Base-by-base conservation (phyloP, 2,888 invertebrate species). In the Pachliopta kotzebuea region DNA sequence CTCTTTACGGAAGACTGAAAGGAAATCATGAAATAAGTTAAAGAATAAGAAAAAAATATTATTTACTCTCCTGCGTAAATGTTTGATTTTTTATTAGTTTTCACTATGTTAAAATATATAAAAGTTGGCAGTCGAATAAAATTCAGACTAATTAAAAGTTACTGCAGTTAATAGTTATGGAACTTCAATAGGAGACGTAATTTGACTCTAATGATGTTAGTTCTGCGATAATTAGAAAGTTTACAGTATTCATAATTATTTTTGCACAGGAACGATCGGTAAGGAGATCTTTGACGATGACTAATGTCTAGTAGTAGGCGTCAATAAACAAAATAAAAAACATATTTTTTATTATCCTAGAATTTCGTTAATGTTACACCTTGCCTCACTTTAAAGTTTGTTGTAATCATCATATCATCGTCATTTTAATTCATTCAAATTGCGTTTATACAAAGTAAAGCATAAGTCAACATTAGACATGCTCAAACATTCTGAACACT, bases 61-160 rank as follows among this genome's bases (percentile, higher is more conserved):
- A 37, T 14, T 37, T 37, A 14, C 11, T 9, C 31, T 31, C 11
- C 31, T 37, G 11, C 2, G 37, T 14, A 37, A 37, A 37, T 37
- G 4, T 37, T 37, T 14, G 14, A 14, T 37, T 11, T 37, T 60
- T 60, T 42, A 54, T 42, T 42, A n/a, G 21, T n/a, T 45, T 31
- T 37, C 52, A 26, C 37, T 57, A 53, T 57, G 42, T 50, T 56
- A 52, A 62, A 62, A 63, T 58, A 52, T 23, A 50, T 56, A 42
- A 52, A 62, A 52, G 37, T 42, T 11, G 52, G 57, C 56, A 50
- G 53, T 42, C 56, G 37, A 62, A 62, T 62, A 57, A 57, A 57
- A 56, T 57, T 56, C 55, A 45, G 55, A 61, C 37, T 62, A 62
- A 62, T 56, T 62, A 56, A 52, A 62, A 62, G 61, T 61, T 61